Evolutionary conservation across 2,888 invertebrate genomes (phyloP).

Genomic region (Chymomyza fuscimana): DNA sequence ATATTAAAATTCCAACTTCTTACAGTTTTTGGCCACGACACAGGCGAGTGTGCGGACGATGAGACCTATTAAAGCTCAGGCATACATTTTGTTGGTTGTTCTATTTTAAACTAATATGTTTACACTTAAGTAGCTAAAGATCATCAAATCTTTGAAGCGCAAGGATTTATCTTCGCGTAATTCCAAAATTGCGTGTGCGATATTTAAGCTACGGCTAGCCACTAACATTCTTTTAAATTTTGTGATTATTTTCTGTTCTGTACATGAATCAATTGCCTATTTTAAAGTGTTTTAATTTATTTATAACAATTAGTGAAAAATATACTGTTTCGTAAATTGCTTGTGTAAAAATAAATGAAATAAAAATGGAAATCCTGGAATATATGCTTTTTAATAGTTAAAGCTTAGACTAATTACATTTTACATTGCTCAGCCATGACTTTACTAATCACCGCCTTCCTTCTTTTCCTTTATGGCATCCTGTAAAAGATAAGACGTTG

Average conservation of each 20-base stretch:
- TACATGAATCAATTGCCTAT: not conserved
- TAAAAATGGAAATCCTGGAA: constrained; percentile 11
- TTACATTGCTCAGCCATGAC: constrained; percentile 25
- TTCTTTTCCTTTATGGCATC: constrained; percentile 94
- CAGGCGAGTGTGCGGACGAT: constrained; percentile 91
- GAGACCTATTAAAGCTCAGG: constrained; percentile 58
- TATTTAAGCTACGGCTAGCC: not conserved
- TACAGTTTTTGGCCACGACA: constrained; percentile 92
- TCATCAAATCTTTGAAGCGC: constrained; percentile 13
- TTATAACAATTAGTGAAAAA: constrained; percentile 27
- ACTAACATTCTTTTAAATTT: constrained; percentile 23
- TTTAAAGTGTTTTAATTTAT: constrained; percentile 35
- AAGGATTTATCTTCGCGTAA: not conserved
- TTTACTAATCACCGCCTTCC: constrained; percentile 87
- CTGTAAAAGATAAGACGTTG: constrained; percentile 79
- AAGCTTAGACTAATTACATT: constrained; percentile 24
- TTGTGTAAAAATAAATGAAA: constrained; percentile 38
- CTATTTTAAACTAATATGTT: constrained; percentile 25
- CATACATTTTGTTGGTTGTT: constrained; percentile 34
- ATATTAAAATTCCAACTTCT: constrained; percentile 18
- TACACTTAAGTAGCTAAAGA: constrained; percentile 27
- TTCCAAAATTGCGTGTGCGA: not conserved
- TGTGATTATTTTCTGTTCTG: constrained; percentile 16
- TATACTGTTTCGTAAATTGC: constrained; percentile 42
- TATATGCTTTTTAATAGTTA: too few relatives aligned